Evolutionary conservation across 2,113 vertebrate genomes (phyloP), one percentile per base, ranked within the genome.

Genomic region (Ivindomyrus marchei): DNA sequence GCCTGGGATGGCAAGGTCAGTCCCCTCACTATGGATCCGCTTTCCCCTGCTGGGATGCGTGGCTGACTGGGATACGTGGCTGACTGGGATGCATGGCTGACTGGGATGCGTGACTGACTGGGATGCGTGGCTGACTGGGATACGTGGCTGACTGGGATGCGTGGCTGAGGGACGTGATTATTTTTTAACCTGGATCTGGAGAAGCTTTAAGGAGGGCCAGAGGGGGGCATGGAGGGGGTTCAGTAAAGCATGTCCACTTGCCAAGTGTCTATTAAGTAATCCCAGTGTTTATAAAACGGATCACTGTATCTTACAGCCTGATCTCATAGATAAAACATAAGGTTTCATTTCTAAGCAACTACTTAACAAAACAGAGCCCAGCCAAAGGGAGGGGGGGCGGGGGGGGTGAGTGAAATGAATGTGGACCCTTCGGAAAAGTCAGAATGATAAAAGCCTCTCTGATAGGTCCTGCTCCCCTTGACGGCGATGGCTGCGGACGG

Each of bases 341-440:
- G 53, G 90, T 58, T 90, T 89, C 27, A 91, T 89, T 88, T 91
- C 89, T 58, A 89, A 90, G 88, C 89, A 93, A 89, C 92, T 90
- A 88, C 89, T 52, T 85, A 87, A 91, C 85, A 87, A 89, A 88
- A 83, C 88, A 87, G 15, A 91, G 46, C 24, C 87, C 27, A 84
- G 49, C 46, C 74, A 80, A 88, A 52, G 21, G 24, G 8, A 15
- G 31, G 66, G 66, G 62, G 24, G 27, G 66, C 0, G 46, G 46
- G 46, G 46, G 46, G 70, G 11, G 66, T 1, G 5, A 39, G 36
- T 42, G 2, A 77, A 66, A 77, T 17, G 36, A 77, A 77, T 19
- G 70, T 39, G 31, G 70, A 19, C 70, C 36, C 70, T 77, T 77
- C 15, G 2, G 70, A 39, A 17, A 77, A 39, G 70, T 77, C 15